A percentile compares a stretch with the other conserved stretches of the same genome.
Conservation (phyloP, 1,140 invertebrate genomes). For the Conopomorpha cramerella region DNA sequence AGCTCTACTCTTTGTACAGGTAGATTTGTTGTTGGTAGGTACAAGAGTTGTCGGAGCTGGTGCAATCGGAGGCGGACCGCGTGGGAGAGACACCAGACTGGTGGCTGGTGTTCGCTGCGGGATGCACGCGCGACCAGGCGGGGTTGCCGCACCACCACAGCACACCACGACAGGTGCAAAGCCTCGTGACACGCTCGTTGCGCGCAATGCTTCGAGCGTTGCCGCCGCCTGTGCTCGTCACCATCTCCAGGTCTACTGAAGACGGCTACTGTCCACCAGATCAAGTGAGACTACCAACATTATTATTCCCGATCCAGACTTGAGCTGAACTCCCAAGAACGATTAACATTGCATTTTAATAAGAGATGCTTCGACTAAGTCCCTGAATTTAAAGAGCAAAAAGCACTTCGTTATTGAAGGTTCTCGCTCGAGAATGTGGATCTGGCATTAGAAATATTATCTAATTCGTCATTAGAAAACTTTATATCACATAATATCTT, state of each 20-base stretch:
- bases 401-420: too few species aligned
- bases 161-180: slow-evolving; percentile 66
- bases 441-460: too few species aligned
- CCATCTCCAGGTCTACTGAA: slow-evolving; percentile 79
- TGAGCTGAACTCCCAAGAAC: too few species aligned
- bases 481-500: too few species aligned
- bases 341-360: too few species aligned
- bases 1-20: too few species aligned
- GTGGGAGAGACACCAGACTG: slow-evolving; percentile 72
- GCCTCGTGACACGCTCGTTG: slow-evolving; percentile 64
- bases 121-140: slow-evolving; percentile 83
- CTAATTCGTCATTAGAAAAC: too few species aligned
- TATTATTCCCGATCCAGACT: too few species aligned
- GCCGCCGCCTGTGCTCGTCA: slow-evolving; percentile 74
- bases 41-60: slow-evolving; percentile 43
- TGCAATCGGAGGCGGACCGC: slow-evolving; percentile 47
- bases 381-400: too few species aligned
- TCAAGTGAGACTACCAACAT: slow-evolving; percentile 19
- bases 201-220: slow-evolving; percentile 66
- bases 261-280: slow-evolving; percentile 84
- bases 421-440: too few species aligned
- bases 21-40: too few species aligned
- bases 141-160: slow-evolving; percentile 83
- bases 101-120: slow-evolving; percentile 79
- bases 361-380: too few species aligned